A percentile compares a stretch with the other conserved stretches of the same genome.
Evolutionary conservation across 1,140 invertebrate species (phyloP).

Genomic region (Hormaphis cornu): DNA sequence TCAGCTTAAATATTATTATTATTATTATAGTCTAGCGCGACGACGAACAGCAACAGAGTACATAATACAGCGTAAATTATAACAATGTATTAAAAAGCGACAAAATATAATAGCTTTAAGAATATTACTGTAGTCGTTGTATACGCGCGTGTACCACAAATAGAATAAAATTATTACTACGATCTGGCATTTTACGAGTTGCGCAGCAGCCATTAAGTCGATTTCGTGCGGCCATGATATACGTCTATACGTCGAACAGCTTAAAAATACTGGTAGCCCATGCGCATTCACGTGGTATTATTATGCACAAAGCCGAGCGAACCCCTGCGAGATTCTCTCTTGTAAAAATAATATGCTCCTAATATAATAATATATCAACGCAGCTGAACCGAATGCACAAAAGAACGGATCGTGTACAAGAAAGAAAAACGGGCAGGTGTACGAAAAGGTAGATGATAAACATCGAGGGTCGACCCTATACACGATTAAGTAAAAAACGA

Average conservation of each 20-base stretch:
- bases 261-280: constrained; percentile 9
- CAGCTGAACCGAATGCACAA: not conserved
- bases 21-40: too few relatives aligned
- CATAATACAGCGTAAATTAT: constrained; percentile 27
- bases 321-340: not conserved
- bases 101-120: constrained; percentile 6
- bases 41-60: not conserved
- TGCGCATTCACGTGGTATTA: constrained; percentile 2
- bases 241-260: not conserved
- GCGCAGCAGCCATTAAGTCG: not conserved
- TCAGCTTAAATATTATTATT: too few relatives aligned
- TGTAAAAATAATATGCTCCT: not conserved
- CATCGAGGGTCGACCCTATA: not conserved
- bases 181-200: not conserved
- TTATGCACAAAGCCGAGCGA: not conserved
- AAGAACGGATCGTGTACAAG: not conserved
- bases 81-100: not conserved
- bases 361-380: not conserved
- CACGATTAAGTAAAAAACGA: constrained; percentile 11
- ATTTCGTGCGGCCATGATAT: not conserved
- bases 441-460: constrained; percentile 16
- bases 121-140: constrained; percentile 1
- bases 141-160: not conserved
- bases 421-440: constrained; percentile 6
- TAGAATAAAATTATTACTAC: not conserved